phyloP scores from a whole-genome alignment of 2,113 vertebrate species.

The Ramphastos sulfuratus region DNA sequence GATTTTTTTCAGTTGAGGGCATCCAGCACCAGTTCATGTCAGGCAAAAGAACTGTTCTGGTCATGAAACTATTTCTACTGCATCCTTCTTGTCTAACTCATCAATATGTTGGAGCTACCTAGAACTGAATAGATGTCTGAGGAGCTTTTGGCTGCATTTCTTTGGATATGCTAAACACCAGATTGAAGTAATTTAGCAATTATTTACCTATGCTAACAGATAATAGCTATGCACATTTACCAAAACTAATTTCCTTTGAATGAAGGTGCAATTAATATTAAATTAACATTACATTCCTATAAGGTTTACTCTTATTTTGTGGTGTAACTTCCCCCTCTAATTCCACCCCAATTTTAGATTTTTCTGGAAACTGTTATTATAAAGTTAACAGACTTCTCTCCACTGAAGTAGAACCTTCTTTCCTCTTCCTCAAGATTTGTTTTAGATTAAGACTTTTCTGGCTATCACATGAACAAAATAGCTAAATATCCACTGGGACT shows the following conservation, averaged over 20 bases:
- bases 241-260: neutral
- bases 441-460: neutral
- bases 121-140: neutral
- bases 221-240: neutral
- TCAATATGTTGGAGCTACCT: neutral
- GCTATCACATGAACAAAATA: neutral
- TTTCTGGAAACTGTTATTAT: neutral
- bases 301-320: neutral
- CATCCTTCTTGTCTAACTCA: neutral
- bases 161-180: neutral
- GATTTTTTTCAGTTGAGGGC: neutral
- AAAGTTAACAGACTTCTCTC: neutral
- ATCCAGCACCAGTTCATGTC: neutral
- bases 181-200: neutral
- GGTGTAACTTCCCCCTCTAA: neutral
- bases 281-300: neutral
- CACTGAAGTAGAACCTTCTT: neutral
- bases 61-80: neutral
- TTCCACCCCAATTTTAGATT: neutral
- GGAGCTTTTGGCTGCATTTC: neutral
- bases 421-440: neutral
- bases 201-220: neutral
- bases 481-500: neutral
- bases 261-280: neutral
- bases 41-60: neutral